phyloP scores from a whole-genome alignment of 2,797 vertebrate genomes.

The Propithecus perrieri region DNA sequence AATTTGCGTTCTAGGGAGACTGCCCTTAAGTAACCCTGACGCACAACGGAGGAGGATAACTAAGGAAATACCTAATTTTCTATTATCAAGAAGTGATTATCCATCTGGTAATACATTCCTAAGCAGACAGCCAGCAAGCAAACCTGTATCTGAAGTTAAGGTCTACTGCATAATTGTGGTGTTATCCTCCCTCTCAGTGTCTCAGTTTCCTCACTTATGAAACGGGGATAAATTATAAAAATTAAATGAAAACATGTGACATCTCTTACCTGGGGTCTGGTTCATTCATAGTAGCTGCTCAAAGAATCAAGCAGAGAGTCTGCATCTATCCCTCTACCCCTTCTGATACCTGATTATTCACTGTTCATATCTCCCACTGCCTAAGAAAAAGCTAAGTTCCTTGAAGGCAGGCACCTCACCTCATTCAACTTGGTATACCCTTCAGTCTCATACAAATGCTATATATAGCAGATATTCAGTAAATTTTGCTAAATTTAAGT shows the following conservation, averaged over 20 bases:
- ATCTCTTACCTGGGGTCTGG: background rate
- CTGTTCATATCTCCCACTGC: background rate
- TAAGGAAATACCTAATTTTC: background rate
- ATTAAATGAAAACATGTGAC: background rate
- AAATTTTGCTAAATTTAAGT: conserved; percentile 1
- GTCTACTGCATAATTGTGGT: background rate
- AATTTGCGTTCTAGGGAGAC: background rate
- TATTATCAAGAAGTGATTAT: background rate
- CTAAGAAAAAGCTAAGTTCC: background rate
- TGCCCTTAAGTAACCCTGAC: background rate
- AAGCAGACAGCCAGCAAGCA: background rate
- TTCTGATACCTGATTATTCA: background rate
- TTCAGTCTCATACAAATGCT: background rate
- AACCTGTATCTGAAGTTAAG: background rate
- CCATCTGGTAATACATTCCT: background rate
- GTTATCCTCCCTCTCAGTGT: background rate
- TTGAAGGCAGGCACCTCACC: background rate
- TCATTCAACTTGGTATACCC: background rate
- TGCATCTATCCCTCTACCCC: background rate
- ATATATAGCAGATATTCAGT: background rate
- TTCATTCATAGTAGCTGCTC: background rate
- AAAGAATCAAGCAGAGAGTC: background rate
- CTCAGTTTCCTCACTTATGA: background rate
- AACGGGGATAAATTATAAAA: background rate
- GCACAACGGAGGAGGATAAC: background rate